phyloP scores from a whole-genome alignment of 1,140 invertebrate species.

The Danaus melanippus region DNA sequence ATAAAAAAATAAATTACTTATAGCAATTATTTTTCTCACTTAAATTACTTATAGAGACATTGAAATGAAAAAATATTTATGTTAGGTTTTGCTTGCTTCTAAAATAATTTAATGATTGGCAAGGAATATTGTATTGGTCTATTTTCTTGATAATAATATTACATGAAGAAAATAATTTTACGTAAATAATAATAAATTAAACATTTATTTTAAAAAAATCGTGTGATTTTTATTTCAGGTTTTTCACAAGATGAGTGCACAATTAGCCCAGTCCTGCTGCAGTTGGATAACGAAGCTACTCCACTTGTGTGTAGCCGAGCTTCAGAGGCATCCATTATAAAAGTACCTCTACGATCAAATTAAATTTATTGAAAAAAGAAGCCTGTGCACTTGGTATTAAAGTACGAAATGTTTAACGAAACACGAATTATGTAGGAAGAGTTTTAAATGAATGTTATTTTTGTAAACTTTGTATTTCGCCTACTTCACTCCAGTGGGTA shows the following conservation, averaged over 20 bases:
- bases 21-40: too few relatives aligned
- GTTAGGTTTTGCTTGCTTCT: too few relatives aligned
- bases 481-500: constrained; percentile 47
- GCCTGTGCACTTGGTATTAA: constrained; percentile 16
- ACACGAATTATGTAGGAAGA: constrained; percentile 13
- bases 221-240: constrained; percentile 12
- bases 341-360: constrained; percentile 19
- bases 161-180: too few relatives aligned
- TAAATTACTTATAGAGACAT: too few relatives aligned
- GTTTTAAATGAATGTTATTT: constrained; percentile 33
- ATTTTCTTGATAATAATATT: too few relatives aligned
- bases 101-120: too few relatives aligned
- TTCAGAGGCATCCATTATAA: constrained; percentile 38
- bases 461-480: constrained; percentile 48
- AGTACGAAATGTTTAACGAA: constrained; percentile 15
- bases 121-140: too few relatives aligned
- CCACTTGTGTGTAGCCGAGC: constrained; percentile 51
- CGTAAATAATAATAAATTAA: too few relatives aligned
- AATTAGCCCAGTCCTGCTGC: constrained; percentile 54
- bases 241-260: constrained; percentile 41
- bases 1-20: too few relatives aligned
- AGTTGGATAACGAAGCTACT: constrained; percentile 58
- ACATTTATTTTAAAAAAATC: background rate
- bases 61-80: too few relatives aligned
- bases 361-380: constrained; percentile 20